Conservation (phyloP, 2,888 invertebrate species). For the Calameuta pallipes region DNA sequence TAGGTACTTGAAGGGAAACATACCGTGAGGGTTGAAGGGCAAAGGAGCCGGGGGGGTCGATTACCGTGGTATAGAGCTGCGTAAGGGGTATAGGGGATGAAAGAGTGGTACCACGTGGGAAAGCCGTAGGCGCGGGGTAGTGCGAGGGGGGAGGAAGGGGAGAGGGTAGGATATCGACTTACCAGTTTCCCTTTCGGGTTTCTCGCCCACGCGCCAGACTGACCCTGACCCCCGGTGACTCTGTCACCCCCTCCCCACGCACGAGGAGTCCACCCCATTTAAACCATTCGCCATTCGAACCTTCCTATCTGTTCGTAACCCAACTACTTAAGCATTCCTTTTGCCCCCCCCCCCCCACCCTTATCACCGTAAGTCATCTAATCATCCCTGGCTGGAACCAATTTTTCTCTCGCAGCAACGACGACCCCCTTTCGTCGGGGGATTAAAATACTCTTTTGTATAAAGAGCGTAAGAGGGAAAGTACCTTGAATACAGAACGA, state of each 20-base stretch:
- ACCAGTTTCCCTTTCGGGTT: slow-evolving; percentile 9
- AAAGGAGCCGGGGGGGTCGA: not conserved
- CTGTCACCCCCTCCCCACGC: not conserved
- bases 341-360: too few relatives aligned
- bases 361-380: not conserved
- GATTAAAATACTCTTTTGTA: not conserved
- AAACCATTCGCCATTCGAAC: not conserved
- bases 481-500: not conserved
- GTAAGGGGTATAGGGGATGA: not conserved
- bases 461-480: not conserved
- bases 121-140: not conserved
- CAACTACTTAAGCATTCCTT: not conserved
- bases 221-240: slow-evolving; percentile 10
- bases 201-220: slow-evolving; percentile 12
- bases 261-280: not conserved
- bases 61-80: not conserved
- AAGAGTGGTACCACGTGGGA: slow-evolving; percentile 2
- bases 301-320: not conserved
- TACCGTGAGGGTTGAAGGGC: not conserved
- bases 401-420: not conserved
- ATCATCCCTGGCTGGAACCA: not conserved
- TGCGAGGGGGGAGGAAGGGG: not conserved
- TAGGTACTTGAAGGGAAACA: not conserved
- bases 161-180: slow-evolving; percentile 7
- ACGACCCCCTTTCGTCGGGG: not conserved